A percentile compares a stretch with the other conserved stretches of the same genome.
These are phyloP conservation scores for Trichosurus vulpecula DNA, from an alignment of 2,797 vertebrate genomes.

Conservation along the genomic window DNA sequence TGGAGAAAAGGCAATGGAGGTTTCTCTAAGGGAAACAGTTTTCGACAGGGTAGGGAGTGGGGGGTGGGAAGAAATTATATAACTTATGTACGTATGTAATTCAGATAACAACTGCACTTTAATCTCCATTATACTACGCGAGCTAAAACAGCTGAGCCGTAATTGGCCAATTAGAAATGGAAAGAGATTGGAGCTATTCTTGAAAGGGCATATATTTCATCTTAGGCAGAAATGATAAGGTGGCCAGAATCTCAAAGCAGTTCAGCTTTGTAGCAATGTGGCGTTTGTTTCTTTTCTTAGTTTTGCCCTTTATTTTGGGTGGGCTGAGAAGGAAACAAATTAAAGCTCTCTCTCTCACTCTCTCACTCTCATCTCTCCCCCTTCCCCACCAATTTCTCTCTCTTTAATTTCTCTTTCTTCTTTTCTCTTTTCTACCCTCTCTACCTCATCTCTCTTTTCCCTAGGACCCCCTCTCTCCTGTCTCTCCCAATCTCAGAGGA, in stretches of 20 bases:
- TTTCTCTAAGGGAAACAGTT: background rate
- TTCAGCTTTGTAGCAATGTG: conserved; percentile 57
- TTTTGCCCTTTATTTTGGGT: background rate
- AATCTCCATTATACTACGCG: background rate
- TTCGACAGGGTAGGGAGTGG: background rate
- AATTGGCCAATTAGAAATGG: conserved; percentile 50
- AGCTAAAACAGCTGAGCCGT: conserved; percentile 30
- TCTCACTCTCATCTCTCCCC: background rate
- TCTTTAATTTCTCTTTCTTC: background rate
- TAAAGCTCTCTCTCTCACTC: background rate
- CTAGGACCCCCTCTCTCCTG: background rate
- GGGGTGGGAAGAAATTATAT: background rate
- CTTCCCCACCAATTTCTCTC: background rate
- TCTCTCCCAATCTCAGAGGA: background rate
- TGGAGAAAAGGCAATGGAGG: background rate
- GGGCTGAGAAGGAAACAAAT: background rate
- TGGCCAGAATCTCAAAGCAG: conserved; percentile 1
- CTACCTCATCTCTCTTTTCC: background rate
- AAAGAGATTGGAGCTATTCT: conserved; percentile 10
- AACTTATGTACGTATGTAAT: conserved; percentile 69
- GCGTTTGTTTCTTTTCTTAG: conserved; percentile 65
- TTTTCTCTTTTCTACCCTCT: background rate
- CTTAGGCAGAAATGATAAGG: background rate
- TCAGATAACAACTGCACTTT: conserved; percentile 54
- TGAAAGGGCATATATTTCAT: background rate